Conservation (phyloP, 2,113 vertebrate species). For the Centropus unirufus region DNA sequence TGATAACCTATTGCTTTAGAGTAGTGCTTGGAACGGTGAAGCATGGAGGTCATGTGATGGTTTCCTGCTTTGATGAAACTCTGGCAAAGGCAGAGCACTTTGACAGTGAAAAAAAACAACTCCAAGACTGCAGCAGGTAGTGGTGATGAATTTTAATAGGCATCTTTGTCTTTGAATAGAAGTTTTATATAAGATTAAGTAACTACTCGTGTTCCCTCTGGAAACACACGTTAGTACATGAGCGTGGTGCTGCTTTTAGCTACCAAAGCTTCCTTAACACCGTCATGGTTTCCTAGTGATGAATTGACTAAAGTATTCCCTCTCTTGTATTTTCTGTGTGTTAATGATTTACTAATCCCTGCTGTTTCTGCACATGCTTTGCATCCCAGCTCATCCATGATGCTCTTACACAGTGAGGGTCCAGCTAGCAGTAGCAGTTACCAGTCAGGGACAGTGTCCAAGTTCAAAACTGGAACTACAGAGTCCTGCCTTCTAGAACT, state of each 20-base stretch:
- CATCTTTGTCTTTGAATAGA: slow-evolving; percentile 48
- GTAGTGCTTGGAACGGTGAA: background rate
- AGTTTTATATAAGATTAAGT: slow-evolving; percentile 37
- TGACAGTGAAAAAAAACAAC: slow-evolving; percentile 46
- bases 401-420: background rate
- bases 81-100: slow-evolving; percentile 24
- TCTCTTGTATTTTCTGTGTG: background rate
- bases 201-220: slow-evolving; percentile 1
- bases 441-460: background rate
- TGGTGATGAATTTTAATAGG: slow-evolving; percentile 70
- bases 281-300: background rate
- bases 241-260: background rate
- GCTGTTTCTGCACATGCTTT: background rate
- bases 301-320: background rate
- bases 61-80: slow-evolving; percentile 55
- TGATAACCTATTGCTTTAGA: slow-evolving; percentile 21
- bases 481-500: background rate
- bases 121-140: slow-evolving; percentile 57
- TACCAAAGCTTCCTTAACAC: background rate
- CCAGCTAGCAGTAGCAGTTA: background rate
- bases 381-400: background rate
- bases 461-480: background rate
- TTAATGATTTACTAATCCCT: no score
- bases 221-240: background rate
- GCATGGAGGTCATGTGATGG: slow-evolving; percentile 10